Percentiles rank a stretch among this genome's conserved stretches.
These are phyloP conservation scores for Dryobotodes eremita DNA, from an alignment of 2,888 invertebrate species.

Conservation along the genomic window DNA sequence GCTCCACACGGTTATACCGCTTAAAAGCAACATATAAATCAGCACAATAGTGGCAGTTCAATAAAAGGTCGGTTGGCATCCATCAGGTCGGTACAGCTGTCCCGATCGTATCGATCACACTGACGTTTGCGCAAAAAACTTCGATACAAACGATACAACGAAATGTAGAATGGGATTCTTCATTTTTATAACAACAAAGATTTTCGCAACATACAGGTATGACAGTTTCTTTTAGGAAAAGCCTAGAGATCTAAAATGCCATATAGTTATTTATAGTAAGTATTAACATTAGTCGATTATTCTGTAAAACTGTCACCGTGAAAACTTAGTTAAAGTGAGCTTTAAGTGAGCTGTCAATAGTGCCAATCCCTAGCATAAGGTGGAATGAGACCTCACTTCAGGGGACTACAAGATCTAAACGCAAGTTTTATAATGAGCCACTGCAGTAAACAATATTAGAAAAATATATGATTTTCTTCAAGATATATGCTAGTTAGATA, in stretches of 20 bases:
- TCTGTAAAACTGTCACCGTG: background rate
- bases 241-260: background rate
- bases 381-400: background rate
- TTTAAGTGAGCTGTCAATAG: background rate
- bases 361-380: background rate
- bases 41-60: conserved; percentile 63
- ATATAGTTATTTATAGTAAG: no score
- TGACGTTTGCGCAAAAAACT: conserved; percentile 51
- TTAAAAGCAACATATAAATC: conserved; percentile 56
- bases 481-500: no score
- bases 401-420: no score
- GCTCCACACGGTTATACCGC: background rate
- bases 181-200: conserved; percentile 5
- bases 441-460: no score
- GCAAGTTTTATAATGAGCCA: no score
- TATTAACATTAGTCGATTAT: no score
- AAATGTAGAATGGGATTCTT: conserved; percentile 25
- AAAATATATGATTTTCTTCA: no score
- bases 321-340: background rate
- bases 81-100: conserved; percentile 62
- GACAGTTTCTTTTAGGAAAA: background rate
- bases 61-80: conserved; percentile 66
- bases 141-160: conserved; percentile 19
- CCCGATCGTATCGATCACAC: conserved; percentile 60
- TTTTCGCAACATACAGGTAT: background rate